A percentile compares a stretch with the other conserved stretches of the same genome.
Evolutionary conservation across 1,140 invertebrate genomes (phyloP).

Genomic region (Sinella curviseta): DNA sequence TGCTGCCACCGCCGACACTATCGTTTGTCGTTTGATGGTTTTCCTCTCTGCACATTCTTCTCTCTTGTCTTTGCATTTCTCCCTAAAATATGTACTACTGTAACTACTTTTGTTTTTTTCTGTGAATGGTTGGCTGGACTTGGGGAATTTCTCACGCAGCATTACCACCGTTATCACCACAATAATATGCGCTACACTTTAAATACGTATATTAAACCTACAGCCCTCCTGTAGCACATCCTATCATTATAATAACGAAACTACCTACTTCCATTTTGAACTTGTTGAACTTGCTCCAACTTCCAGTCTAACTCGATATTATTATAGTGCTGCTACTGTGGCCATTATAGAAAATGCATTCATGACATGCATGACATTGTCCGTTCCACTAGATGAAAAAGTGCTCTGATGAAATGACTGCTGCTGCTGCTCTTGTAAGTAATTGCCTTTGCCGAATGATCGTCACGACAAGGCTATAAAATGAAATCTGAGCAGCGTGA

Average conservation of each 20-base stretch:
- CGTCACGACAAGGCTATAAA: too few species aligned
- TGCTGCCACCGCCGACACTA: too few species aligned
- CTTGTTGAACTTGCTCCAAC: too few species aligned
- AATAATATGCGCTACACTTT: too few species aligned
- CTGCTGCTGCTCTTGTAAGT: too few species aligned
- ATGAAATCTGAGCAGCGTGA: conserved; percentile 7
- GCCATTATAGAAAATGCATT: not conserved
- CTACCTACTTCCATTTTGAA: not conserved
- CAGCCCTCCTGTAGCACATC: not conserved
- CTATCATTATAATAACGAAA: not conserved
- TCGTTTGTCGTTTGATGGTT: too few species aligned
- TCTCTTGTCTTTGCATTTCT: not conserved
- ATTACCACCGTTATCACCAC: too few species aligned
- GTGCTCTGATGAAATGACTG: too few species aligned
- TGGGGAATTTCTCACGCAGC: conserved; percentile 2
- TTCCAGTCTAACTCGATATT: not conserved
- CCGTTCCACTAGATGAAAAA: too few species aligned
- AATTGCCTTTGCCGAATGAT: too few species aligned
- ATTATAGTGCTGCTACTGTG: not conserved
- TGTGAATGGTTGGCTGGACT: not conserved
- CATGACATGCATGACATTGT: not conserved
- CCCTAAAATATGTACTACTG: not conserved
- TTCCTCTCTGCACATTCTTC: not conserved
- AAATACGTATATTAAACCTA: not conserved
- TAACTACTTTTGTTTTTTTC: not conserved